Evolutionary conservation across 2,888 invertebrate genomes (phyloP).

Genomic region (Diadegma fenestrale): DNA sequence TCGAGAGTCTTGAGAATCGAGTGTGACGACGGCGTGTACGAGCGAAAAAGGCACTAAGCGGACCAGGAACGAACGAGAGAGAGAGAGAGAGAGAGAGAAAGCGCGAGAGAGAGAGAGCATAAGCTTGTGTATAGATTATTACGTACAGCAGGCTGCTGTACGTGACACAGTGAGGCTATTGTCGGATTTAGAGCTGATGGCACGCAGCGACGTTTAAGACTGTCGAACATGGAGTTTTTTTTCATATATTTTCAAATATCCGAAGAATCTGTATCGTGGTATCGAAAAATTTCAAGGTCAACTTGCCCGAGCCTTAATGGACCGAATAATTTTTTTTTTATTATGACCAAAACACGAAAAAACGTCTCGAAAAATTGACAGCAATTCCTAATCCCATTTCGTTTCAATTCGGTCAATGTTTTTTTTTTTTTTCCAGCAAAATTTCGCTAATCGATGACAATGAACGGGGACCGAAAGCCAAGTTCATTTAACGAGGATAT

Average conservation of each 20-base stretch:
- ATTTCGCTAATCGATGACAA: constrained; percentile 4
- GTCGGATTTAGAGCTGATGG: constrained; percentile 58
- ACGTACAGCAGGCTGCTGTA: constrained; percentile 21
- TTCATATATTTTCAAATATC: neutral
- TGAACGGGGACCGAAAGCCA: neutral
- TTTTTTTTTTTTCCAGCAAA: neutral
- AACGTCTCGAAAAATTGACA: neutral
- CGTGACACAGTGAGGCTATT: constrained; percentile 50
- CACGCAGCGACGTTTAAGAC: constrained; percentile 12
- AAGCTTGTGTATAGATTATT: constrained; percentile 36
- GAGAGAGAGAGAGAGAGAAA: neutral
- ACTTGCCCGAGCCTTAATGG: no score
- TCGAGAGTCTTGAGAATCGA: constrained; percentile 33
- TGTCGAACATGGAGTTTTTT: constrained; percentile 2
- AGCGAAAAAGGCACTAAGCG: constrained; percentile 25
- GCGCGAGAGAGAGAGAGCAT: neutral
- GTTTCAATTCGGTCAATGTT: neutral
- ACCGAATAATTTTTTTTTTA: no score
- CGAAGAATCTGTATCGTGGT: neutral
- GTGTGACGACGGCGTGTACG: constrained; percentile 18
- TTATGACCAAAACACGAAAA: neutral
- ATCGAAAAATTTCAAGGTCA: neutral
- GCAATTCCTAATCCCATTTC: neutral
- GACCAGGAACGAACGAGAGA: neutral
- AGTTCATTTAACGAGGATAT: neutral